phyloP scores from a whole-genome alignment of 2,797 vertebrate genomes.

The Botia kubotai region DNA sequence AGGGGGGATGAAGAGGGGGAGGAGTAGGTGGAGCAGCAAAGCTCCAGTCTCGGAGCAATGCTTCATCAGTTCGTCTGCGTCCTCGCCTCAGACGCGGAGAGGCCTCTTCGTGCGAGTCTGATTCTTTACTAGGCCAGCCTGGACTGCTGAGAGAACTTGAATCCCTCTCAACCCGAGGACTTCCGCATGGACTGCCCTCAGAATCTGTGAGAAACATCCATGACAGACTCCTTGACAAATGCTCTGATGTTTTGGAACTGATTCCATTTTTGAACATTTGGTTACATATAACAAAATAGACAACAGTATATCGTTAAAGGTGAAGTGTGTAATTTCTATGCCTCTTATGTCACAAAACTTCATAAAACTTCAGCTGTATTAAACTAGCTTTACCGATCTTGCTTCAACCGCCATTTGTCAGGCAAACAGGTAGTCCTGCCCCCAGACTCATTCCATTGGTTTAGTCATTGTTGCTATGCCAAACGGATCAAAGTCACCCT shows the following conservation, averaged over 20 bases:
- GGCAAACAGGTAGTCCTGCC: background rate
- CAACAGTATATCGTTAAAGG: background rate
- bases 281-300: background rate
- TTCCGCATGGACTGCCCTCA: conserved; percentile 50
- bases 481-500: background rate
- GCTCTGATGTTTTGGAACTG: background rate
- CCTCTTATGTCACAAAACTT: background rate
- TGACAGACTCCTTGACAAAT: background rate
- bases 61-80: conserved; percentile 80
- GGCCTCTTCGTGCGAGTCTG: conserved; percentile 58
- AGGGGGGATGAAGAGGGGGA: conserved; percentile 62
- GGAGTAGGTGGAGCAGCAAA: conserved; percentile 75
- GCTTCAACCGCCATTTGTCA: background rate
- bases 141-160: conserved; percentile 57
- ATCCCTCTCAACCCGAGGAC: conserved; percentile 58
- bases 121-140: conserved; percentile 66
- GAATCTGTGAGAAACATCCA: conserved; percentile 58
- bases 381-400: background rate
- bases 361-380: background rate
- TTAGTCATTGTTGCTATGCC: background rate
- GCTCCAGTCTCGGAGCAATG: conserved; percentile 83
- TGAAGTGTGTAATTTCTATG: background rate
- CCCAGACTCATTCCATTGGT: background rate
- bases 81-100: conserved; percentile 76
- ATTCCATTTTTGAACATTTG: background rate